These are phyloP conservation scores for Accipiter cooperii DNA, from an alignment of 2,113 vertebrate genomes.

Conservation along the genomic window DNA sequence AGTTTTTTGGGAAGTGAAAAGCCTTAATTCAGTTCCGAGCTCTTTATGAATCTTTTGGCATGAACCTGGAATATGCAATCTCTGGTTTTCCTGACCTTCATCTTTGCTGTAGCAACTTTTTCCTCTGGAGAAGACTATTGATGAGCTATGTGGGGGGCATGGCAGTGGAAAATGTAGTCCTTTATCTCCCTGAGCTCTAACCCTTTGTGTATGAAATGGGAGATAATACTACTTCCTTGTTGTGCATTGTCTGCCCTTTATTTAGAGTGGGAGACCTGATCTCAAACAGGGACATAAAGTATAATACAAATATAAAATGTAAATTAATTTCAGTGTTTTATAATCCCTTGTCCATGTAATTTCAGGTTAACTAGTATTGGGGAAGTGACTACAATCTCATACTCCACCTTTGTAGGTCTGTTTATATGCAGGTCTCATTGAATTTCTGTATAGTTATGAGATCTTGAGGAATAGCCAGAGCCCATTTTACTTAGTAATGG, in stretches of 20 bases:
- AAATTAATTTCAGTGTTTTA: background rate
- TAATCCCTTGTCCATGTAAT: background rate
- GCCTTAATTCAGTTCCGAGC: background rate
- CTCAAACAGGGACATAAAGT: background rate
- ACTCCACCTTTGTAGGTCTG: background rate
- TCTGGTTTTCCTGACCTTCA: background rate
- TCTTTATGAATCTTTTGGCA: background rate
- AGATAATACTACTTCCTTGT: background rate
- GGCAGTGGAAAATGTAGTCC: background rate
- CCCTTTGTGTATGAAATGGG: background rate
- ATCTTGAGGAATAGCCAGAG: background rate
- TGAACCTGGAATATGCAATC: background rate
- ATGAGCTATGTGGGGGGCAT: background rate
- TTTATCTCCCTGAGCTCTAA: background rate
- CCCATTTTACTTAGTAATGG: conserved; percentile 34
- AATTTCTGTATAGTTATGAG: background rate
- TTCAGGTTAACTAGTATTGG: background rate
- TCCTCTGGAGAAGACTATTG: background rate
- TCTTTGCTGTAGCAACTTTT: background rate
- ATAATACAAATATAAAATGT: background rate
- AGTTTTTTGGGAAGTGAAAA: background rate
- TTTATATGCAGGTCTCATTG: background rate
- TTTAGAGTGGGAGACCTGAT: background rate
- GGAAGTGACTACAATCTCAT: background rate
- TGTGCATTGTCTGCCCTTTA: background rate